phyloP scores from a whole-genome alignment of 2,888 invertebrate genomes.

The Hypolimnas misippus region DNA sequence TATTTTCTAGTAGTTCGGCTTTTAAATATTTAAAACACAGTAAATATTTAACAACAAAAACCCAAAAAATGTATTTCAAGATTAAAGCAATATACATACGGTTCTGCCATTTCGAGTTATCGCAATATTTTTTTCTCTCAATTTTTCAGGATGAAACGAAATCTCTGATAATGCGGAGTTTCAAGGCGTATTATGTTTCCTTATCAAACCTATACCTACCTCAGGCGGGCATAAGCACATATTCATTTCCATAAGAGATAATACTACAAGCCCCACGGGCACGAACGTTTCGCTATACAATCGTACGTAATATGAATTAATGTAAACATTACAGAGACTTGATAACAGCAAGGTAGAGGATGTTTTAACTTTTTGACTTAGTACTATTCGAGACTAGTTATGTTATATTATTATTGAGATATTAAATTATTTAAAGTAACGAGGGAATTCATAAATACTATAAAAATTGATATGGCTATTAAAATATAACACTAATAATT shows the following conservation, averaged over 20 bases:
- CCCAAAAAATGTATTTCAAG: background rate
- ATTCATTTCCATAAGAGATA: conserved; percentile 43
- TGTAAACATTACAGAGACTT: conserved; percentile 25
- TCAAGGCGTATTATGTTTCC: conserved; percentile 28
- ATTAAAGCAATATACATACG: background rate
- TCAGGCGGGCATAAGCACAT: conserved; percentile 35
- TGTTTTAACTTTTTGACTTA: background rate
- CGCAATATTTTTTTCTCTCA: conserved; percentile 14
- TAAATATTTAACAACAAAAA: too few relatives aligned
- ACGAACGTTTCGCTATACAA: conserved; percentile 17
- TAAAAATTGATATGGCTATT: too few relatives aligned
- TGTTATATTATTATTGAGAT: too few relatives aligned
- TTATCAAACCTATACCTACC: conserved; percentile 38
- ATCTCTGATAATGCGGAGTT: conserved; percentile 31
- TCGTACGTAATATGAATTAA: conserved; percentile 27
- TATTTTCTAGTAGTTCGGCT: too few relatives aligned
- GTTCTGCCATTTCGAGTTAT: background rate
- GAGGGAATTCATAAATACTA: too few relatives aligned
- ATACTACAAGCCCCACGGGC: conserved; percentile 30
- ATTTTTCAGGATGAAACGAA: conserved; percentile 20
- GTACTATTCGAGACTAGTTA: background rate
- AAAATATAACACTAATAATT: too few relatives aligned
- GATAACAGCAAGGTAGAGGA: conserved; percentile 18
- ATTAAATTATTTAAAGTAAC: too few relatives aligned
- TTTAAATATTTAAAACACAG: too few relatives aligned